Evolutionary conservation across 1,140 invertebrate genomes (phyloP), one percentile per base, ranked within the genome.

Genomic region (Ctenoplectra terminalis): DNA sequence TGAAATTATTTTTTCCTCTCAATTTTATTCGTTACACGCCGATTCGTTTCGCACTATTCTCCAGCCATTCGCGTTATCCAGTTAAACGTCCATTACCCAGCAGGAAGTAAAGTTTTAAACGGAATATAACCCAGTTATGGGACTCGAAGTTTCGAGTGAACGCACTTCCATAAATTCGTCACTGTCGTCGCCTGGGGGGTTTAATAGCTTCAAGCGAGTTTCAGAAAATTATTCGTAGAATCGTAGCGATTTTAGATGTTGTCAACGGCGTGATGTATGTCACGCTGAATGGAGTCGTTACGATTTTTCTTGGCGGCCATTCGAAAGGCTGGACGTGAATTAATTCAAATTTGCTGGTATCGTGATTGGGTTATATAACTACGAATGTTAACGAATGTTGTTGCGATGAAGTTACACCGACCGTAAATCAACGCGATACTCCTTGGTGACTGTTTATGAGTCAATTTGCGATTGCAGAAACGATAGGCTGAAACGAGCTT

Each of bases 171-270:
- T 31, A 52, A 72, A 7, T 52, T 72, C 26, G 0, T 76, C 48
- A 37, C 23, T 17, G 52, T 70, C 52, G 17, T 2, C 40, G 37
- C 17, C 5, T 20, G 11, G 8, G 0, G 23, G 15, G 43, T 77
- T 63, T 46, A 60, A 15, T 52, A 2, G 13, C 20, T 17, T 8
- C 11, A 23, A 43, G 15, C 15, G 8, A 52, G 26, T 63, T 71
- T 61, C 20, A 2, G 43, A 79, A 72, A 72, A 79, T 79, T 72
- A 63, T 72, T 79, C 69, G 31, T 1, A 29, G 46, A 79, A 72
- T 48, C n/a, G 66, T 46, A 37, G n/a, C 54, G 56, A 48, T 56
- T 48, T 60, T 78, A 37, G 54, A 78, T 60, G 29, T 20, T 48
- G 46, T 71, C 54, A 58, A 11, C 26, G 9, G 1, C 4, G 11